These are phyloP conservation scores for Melanchra persicariae DNA, from an alignment of 2,888 invertebrate species.

Conservation along the genomic window DNA sequence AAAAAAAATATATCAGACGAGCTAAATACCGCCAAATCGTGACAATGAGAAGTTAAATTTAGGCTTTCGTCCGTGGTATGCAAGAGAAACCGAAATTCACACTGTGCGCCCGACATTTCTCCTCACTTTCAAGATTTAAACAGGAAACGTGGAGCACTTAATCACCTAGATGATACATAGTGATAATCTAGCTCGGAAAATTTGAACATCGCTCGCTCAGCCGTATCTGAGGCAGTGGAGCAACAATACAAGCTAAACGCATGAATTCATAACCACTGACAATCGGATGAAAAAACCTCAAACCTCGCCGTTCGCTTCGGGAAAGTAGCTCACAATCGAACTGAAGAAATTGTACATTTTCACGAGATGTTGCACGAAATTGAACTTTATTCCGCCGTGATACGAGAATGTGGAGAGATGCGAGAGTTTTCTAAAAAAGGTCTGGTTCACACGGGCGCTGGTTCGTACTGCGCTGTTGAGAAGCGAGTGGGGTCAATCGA, in stretches of 20 bases:
- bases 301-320: slow-evolving; percentile 74
- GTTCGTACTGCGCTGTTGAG: slow-evolving; percentile 69
- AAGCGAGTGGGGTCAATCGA: slow-evolving; percentile 59
- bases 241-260: slow-evolving; percentile 53
- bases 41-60: slow-evolving; percentile 12
- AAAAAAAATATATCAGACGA: too few relatives aligned
- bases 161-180: slow-evolving; percentile 50
- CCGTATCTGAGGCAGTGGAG: slow-evolving; percentile 59
- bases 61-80: slow-evolving; percentile 42
- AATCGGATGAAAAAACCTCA: slow-evolving; percentile 60
- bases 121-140: slow-evolving; percentile 58
- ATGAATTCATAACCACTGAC: slow-evolving; percentile 60
- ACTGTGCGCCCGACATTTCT: slow-evolving; percentile 26
- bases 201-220: slow-evolving; percentile 51
- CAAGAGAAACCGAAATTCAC: slow-evolving; percentile 48
- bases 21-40: not conserved
- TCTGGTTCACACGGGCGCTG: slow-evolving; percentile 69
- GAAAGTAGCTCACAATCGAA: slow-evolving; percentile 81
- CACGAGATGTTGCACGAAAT: slow-evolving; percentile 55
- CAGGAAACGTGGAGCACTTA: slow-evolving; percentile 53
- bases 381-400: slow-evolving; percentile 52
- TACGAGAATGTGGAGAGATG: slow-evolving; percentile 42
- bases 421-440: slow-evolving; percentile 65
- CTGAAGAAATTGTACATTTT: slow-evolving; percentile 84
- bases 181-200: slow-evolving; percentile 46